phyloP scores from a whole-genome alignment of 2,797 vertebrate species.

The Lepus oiostolus region DNA sequence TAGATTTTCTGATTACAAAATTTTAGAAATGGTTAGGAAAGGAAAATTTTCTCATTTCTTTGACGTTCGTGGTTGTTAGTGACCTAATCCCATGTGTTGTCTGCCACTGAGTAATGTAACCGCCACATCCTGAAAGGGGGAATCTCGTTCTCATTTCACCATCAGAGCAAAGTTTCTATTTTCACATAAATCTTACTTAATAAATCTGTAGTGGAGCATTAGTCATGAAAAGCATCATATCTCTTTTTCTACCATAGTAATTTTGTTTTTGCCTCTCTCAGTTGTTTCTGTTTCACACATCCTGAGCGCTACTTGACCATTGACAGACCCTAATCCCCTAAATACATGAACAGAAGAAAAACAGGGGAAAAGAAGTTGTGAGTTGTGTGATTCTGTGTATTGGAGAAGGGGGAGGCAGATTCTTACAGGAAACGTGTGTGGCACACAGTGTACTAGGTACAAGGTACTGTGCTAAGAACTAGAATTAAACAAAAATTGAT shows the following conservation, averaged over 20 bases:
- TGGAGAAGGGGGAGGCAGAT: neutral
- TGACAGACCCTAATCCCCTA: neutral
- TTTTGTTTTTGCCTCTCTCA: neutral
- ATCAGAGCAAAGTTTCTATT: constrained; percentile 20
- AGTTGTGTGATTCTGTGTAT: neutral
- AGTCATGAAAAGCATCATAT: neutral
- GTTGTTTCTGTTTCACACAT: neutral
- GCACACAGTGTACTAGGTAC: neutral
- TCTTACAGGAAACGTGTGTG: neutral
- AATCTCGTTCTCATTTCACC: neutral
- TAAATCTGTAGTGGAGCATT: neutral
- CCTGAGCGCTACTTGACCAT: neutral
- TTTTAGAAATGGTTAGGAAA: neutral
- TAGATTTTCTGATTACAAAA: constrained; percentile 29
- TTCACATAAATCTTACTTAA: neutral
- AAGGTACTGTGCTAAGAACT: neutral
- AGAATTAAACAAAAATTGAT: neutral
- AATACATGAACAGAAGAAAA: constrained; percentile 18
- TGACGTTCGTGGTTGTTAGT: neutral
- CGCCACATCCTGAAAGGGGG: neutral
- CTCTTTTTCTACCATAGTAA: neutral
- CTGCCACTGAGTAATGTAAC: neutral
- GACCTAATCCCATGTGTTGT: neutral
- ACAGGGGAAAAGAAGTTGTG: neutral
- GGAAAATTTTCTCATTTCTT: constrained; percentile 1